Conservation (phyloP, 2,888 invertebrate genomes). For the Drosophila tanythrix region DNA sequence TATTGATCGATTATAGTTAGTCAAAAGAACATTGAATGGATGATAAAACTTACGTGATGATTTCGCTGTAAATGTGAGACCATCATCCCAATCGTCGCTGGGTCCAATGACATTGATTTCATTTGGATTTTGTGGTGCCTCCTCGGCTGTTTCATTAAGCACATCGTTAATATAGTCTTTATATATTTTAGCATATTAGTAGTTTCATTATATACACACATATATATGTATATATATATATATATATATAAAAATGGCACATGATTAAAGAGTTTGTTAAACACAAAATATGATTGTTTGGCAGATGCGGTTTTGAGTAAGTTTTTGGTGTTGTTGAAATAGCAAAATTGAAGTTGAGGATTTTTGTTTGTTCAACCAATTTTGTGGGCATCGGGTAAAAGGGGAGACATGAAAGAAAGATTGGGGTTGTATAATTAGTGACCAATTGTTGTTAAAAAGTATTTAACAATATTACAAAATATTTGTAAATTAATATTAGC, state of each 20-base stretch:
- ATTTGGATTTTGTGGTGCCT: conserved; percentile 78
- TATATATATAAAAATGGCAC: not conserved
- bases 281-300: conserved; percentile 28
- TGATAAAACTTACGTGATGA: conserved; percentile 90
- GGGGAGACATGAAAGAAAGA: conserved; percentile 44
- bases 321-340: conserved; percentile 24
- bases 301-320: conserved; percentile 20
- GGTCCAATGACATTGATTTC: conserved; percentile 86
- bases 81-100: conserved; percentile 92
- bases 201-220: not conserved
- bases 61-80: conserved; percentile 95
- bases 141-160: conserved; percentile 88
- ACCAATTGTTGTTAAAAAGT: conserved; percentile 35
- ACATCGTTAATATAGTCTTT: conserved; percentile 94
- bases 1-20: conserved; percentile 13
- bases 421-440: conserved; percentile 48
- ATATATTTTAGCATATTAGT: conserved; percentile 18
- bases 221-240: not conserved
- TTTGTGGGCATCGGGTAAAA: conserved; percentile 38
- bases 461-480: not conserved
- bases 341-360: conserved; percentile 5
- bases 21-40: conserved; percentile 22
- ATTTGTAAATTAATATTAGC: conserved; percentile 16
- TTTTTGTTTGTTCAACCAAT: conserved; percentile 25
- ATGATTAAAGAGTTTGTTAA: conserved; percentile 30